Conservation (phyloP, 2,113 vertebrate species). For the Notothenia rossii region DNA sequence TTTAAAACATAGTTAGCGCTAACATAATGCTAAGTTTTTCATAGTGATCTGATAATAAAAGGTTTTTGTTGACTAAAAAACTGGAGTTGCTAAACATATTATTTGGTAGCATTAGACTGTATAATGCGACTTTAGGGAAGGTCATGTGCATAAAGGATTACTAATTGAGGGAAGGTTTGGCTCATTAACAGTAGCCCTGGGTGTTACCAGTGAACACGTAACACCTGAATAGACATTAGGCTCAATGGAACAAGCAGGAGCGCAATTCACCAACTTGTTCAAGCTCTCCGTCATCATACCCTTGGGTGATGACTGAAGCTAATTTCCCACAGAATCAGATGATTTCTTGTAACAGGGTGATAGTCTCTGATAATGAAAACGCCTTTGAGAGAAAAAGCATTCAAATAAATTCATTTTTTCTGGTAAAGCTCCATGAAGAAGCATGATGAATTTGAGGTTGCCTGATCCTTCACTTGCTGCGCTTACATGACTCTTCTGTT, state of each 20-base stretch:
- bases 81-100: too few species aligned
- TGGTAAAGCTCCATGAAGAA: neutral
- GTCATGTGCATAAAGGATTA: too few species aligned
- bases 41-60: too few species aligned
- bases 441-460: neutral
- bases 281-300: neutral
- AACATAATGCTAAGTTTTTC: too few species aligned
- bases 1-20: too few species aligned
- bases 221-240: neutral
- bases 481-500: constrained; percentile 33
- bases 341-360: neutral
- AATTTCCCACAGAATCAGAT: neutral
- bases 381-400: neutral
- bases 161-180: too few species aligned
- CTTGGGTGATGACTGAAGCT: neutral
- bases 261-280: neutral
- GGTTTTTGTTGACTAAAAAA: too few species aligned
- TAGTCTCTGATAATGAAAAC: constrained; percentile 6
- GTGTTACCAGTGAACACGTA: neutral
- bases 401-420: neutral
- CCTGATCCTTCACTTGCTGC: neutral
- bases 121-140: too few species aligned
- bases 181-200: too few species aligned
- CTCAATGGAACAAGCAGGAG: neutral
- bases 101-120: too few species aligned